Percentiles rank a stretch among this genome's conserved stretches.
phyloP scores from a whole-genome alignment of 2,888 invertebrate genomes.

The Noctua pronuba region DNA sequence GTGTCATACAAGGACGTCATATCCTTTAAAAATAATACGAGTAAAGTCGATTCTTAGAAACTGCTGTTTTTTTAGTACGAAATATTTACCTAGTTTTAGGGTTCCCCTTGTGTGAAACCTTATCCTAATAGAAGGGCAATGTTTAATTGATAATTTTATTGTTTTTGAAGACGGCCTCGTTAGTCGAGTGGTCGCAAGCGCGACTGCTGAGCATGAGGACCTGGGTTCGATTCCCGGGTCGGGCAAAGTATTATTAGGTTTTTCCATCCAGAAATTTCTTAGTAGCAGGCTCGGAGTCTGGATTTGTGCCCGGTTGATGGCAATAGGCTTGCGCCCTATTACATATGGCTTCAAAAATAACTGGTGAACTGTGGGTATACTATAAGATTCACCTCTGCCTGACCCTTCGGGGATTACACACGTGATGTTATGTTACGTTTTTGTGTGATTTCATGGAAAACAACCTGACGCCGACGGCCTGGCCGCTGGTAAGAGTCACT shows the following conservation, averaged over 20 bases:
- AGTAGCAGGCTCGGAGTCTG: neutral
- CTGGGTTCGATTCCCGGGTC: neutral
- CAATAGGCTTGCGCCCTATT: too few relatives aligned
- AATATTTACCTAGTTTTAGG: neutral
- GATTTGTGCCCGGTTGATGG: neutral
- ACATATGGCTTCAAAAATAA: too few relatives aligned
- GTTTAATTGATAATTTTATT: neutral
- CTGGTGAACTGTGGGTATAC: too few relatives aligned
- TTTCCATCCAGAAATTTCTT: neutral
- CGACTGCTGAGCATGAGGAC: neutral
- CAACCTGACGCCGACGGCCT: too few relatives aligned
- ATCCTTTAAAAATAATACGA: slow-evolving; percentile 27
- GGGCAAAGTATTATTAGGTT: neutral
- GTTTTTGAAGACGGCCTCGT: neutral
- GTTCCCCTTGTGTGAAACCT: neutral
- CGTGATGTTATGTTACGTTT: too few relatives aligned
- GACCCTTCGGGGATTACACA: too few relatives aligned
- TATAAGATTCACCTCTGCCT: too few relatives aligned
- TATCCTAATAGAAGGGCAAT: too few relatives aligned
- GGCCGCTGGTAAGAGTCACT: too few relatives aligned
- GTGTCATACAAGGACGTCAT: slow-evolving; percentile 2
- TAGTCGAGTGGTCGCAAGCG: neutral
- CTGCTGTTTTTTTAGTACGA: slow-evolving; percentile 1
- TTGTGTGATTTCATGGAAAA: too few relatives aligned
- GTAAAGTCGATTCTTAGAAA: slow-evolving; percentile 24